A percentile compares a stretch with the other conserved stretches of the same genome.
Conservation (phyloP, 2,113 vertebrate species). For the Corvus cornix region DNA sequence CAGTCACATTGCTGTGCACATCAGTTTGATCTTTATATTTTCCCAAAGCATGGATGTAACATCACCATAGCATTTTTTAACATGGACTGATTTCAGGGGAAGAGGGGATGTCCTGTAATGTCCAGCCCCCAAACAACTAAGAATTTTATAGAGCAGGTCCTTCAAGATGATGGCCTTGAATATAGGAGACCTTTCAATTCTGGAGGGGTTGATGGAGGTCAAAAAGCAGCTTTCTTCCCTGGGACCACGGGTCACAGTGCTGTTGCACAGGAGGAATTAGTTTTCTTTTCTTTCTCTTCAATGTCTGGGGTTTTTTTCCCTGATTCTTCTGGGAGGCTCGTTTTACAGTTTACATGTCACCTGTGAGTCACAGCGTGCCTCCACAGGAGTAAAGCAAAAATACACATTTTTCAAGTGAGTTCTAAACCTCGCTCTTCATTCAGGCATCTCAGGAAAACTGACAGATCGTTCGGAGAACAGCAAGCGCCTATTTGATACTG, state of each 20-base stretch:
- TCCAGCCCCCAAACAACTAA: background rate
- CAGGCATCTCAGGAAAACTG: background rate
- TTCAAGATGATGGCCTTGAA: background rate
- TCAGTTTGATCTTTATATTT: background rate
- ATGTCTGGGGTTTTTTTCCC: accelerated
- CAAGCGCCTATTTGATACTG: background rate
- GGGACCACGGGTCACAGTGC: background rate
- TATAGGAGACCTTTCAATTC: background rate
- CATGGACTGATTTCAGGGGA: background rate
- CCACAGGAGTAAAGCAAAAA: background rate
- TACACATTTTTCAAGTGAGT: background rate
- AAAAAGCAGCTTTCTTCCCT: background rate
- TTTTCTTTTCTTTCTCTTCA: background rate
- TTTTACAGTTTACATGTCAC: background rate
- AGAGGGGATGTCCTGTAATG: background rate
- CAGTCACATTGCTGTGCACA: background rate
- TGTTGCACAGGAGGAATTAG: background rate
- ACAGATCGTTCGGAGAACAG: background rate
- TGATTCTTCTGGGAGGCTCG: background rate
- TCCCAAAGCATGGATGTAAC: background rate
- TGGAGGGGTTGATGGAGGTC: background rate
- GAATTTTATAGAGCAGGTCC: background rate
- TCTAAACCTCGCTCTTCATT: background rate
- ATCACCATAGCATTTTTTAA: background rate
- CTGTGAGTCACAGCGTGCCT: background rate